Evolutionary conservation across 2,113 vertebrate species (phyloP), one percentile per base, ranked within the genome.

Genomic region (Lophius piscatorius): DNA sequence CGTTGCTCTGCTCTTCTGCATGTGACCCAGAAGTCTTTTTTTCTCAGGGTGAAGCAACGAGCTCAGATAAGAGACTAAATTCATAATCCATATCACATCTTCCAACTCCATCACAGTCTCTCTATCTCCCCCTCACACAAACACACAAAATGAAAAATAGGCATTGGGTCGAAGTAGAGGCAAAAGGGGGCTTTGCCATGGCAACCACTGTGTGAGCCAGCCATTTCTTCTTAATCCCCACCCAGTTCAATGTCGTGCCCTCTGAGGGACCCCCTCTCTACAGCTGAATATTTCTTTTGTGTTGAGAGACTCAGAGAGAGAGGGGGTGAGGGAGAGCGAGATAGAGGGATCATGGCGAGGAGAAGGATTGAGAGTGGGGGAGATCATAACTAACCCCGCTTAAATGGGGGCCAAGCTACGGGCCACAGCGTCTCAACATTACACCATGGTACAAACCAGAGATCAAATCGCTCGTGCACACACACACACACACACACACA

Each of bases 221-320:
- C 85, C 84, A 91, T 89, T 90, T 82, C 68, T 82, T 80, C 89
- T 90, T 87, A 90, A 90, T 75, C 74, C 80, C 81, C 79, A 76
- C 86, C 86, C 80, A 85, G 90, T 89, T 91, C 88, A 90, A 80
- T 87, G 76, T 79, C 4, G 60, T 84, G 87, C 84, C 87, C 83
- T 85, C 76, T 62, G 65, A 69, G 70, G 76, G 80, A 90, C 87
- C 48, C 31, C 6, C 81, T 75, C 85, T 89, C 84, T 63, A 81
- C 62, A 82, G 63, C 88, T 81, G 91, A 93, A 92, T 81, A 89
- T 89, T 91, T 90, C 82, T 85, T 88, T 89, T 88, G 86, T 88
- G 85, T 69, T 33, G 28, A 66, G 63, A 67, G 61, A 67, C 66
- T 73, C 23, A 54, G 28, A 76, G 28, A 52, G 24, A 59, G 49